These are phyloP conservation scores for Mus musculus DNA, from an alignment of 2,113 vertebrate genomes.

Conservation along the genomic window GRCm39 chr7:120743001-120743500, in stretches of 20 bases:
- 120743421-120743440: neutral
- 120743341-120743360: neutral
- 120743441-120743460: neutral
- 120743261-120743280: neutral
- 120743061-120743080: conserved; percentile 83
- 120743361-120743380: neutral
- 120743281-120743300: conserved; percentile 15
- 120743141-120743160: conserved; percentile 82
- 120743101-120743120: conserved; percentile 56
- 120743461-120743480: neutral
- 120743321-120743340: neutral
- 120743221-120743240: neutral
- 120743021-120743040: neutral
- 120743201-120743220: conserved; percentile 81
- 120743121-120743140: conserved; percentile 83
- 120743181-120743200: neutral
- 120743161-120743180: conserved; percentile 60
- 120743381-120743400: neutral
- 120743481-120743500: neutral
- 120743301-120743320: neutral
- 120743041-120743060: neutral
- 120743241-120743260: neutral
- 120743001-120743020: neutral
- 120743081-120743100: conserved; percentile 83
- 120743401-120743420: neutral